Conservation (phyloP, 2,113 vertebrate species). For the Vireo altiloquus region DNA sequence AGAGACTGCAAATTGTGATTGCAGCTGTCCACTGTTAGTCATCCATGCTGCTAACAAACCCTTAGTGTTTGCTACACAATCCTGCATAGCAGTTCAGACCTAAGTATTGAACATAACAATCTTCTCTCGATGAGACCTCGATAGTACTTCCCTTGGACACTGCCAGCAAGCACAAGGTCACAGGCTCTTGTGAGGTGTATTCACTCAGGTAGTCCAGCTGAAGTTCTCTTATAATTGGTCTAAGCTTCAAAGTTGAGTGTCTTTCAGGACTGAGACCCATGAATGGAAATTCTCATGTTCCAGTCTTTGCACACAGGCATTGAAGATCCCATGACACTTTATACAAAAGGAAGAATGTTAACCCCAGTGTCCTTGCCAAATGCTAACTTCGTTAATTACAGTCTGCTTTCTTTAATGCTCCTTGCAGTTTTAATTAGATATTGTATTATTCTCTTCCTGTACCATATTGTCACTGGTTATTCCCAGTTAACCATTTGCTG, state of each 20-base stretch:
- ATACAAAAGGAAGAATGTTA: slow-evolving; percentile 18
- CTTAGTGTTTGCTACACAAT: background rate
- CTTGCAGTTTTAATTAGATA: slow-evolving; percentile 37
- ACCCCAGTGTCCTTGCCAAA: slow-evolving; percentile 37
- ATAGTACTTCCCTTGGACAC: background rate
- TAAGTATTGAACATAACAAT: background rate
- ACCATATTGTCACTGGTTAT: slow-evolving; percentile 7
- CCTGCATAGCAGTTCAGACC: background rate
- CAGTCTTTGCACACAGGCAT: background rate
- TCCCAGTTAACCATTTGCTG: slow-evolving; percentile 26
- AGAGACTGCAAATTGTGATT: background rate
- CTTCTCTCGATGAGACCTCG: background rate
- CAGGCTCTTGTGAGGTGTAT: background rate
- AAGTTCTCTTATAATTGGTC: slow-evolving; percentile 11
- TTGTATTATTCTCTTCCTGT: slow-evolving; percentile 25
- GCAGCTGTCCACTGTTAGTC: background rate
- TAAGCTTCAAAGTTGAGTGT: background rate
- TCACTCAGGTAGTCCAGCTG: background rate
- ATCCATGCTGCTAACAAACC: background rate
- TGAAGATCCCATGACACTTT: slow-evolving; percentile 24
- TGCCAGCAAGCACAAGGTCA: background rate
- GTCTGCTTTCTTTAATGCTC: slow-evolving; percentile 34
- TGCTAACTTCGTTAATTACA: slow-evolving; percentile 20
- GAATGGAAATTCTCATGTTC: slow-evolving; percentile 20
- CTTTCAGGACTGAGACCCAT: background rate